These are phyloP conservation scores for Atractosteus spatula DNA, from an alignment of 2,113 vertebrate genomes.

Conservation along the genomic window DNA sequence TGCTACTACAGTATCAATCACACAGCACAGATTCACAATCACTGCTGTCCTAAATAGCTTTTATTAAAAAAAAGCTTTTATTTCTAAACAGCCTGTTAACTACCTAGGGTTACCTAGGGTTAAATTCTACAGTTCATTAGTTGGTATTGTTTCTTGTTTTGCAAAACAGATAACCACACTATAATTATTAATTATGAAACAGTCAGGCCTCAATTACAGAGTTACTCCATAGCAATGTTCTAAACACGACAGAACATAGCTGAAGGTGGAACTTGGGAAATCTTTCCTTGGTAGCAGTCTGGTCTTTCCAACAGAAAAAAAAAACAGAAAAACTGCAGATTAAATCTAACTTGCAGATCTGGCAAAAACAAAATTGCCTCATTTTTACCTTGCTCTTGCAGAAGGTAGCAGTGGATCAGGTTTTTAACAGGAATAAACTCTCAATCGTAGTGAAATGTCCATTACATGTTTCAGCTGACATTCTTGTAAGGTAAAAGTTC, in stretches of 20 bases:
- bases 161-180: conserved; percentile 13
- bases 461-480: background rate
- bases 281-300: background rate
- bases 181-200: conserved; percentile 20
- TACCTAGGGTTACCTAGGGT: background rate
- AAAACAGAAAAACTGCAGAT: background rate
- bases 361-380: background rate
- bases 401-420: conserved; percentile 40
- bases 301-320: background rate
- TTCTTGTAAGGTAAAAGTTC: background rate
- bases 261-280: background rate
- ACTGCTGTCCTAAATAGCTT: background rate
- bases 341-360: background rate
- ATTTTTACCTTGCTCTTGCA: conserved; percentile 37
- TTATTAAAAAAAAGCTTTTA: too few relatives aligned
- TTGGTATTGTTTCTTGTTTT: background rate
- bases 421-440: too few relatives aligned
- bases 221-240: conserved; percentile 3
- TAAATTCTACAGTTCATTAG: background rate
- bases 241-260: background rate
- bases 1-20: conserved; percentile 6
- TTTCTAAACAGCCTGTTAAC: conserved; percentile 7
- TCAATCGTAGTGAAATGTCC: too few relatives aligned
- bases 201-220: conserved; percentile 19
- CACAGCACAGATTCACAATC: conserved; percentile 14